Evolutionary conservation across 2,113 vertebrate species (phyloP).

Genomic region (Scortum barcoo): DNA sequence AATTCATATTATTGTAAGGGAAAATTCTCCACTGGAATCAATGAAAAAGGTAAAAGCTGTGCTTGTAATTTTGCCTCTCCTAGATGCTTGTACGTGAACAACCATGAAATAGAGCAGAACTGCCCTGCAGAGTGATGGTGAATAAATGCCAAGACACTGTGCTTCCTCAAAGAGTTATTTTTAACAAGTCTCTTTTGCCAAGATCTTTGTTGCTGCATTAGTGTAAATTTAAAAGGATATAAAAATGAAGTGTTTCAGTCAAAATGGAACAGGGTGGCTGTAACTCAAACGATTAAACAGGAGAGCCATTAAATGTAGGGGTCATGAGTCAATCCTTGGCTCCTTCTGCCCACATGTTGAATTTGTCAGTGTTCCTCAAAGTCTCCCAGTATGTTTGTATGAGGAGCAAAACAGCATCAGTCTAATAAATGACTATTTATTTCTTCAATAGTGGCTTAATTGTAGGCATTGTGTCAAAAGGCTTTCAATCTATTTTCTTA

Average conservation of each 20-base stretch:
- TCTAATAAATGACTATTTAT: not conserved
- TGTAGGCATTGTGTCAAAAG: not conserved
- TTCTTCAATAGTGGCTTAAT: not conserved
- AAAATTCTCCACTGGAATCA: not conserved
- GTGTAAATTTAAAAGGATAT: not conserved
- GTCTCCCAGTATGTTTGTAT: not conserved
- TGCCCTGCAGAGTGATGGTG: not conserved
- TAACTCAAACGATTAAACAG: not conserved
- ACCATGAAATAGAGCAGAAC: not conserved
- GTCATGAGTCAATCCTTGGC: not conserved
- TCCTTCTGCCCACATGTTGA: not conserved
- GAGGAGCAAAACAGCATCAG: not conserved
- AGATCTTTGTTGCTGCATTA: not conserved
- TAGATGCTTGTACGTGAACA: not conserved
- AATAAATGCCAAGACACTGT: not conserved
- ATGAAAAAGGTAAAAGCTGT: not conserved
- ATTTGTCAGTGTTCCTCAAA: not conserved
- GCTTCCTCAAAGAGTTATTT: not conserved
- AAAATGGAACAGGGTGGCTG: not conserved
- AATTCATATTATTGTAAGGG: not conserved
- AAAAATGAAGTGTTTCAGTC: not conserved
- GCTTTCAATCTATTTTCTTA: not conserved
- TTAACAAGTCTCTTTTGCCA: not conserved
- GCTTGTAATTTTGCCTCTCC: not conserved
- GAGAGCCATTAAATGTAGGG: not conserved